These are phyloP conservation scores for Psammodynastes pulverulentus DNA, from an alignment of 2,113 vertebrate species.

Conservation along the genomic window DNA sequence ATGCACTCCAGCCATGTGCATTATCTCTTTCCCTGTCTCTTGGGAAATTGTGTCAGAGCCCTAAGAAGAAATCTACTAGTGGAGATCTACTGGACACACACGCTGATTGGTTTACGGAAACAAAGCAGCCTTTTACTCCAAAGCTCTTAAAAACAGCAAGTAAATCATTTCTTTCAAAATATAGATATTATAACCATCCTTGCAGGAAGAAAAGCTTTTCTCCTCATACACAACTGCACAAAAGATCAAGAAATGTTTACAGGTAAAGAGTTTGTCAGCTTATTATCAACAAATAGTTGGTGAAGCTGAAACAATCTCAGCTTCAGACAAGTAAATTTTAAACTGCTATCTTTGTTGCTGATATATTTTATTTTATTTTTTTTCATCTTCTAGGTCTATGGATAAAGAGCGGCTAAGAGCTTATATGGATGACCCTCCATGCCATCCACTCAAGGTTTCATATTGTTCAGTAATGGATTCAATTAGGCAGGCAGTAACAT, in stretches of 20 bases:
- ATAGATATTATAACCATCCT: conserved; percentile 51
- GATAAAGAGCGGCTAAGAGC: conserved; percentile 32
- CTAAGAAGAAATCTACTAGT: conserved; percentile 29
- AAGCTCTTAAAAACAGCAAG: conserved; percentile 48
- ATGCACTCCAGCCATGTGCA: neutral
- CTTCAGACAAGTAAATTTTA: conserved; percentile 16
- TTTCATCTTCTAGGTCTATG: conserved; percentile 44
- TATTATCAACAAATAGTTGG: conserved; percentile 10
- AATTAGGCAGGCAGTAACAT: neutral
- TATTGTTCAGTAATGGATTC: neutral
- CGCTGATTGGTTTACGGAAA: conserved; percentile 42
- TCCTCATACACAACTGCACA: neutral
- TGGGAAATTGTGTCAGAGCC: conserved; percentile 30
- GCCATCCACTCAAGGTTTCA: conserved; percentile 44
- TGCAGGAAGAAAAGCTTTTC: conserved; percentile 17
- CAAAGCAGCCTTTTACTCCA: conserved; percentile 32
- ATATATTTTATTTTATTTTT: neutral
- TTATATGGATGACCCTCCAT: conserved; percentile 16
- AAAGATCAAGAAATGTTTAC: conserved; percentile 3
- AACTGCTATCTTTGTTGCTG: conserved; percentile 30
- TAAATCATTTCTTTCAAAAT: conserved; percentile 51
- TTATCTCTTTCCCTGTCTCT: neutral
- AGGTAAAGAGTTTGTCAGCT: conserved; percentile 29
- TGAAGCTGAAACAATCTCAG: conserved; percentile 3
- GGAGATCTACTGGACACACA: conserved; percentile 58